These are phyloP conservation scores for Cryptoleucopteryx plumbea DNA, from an alignment of 2,113 vertebrate genomes.

Conservation along the genomic window DNA sequence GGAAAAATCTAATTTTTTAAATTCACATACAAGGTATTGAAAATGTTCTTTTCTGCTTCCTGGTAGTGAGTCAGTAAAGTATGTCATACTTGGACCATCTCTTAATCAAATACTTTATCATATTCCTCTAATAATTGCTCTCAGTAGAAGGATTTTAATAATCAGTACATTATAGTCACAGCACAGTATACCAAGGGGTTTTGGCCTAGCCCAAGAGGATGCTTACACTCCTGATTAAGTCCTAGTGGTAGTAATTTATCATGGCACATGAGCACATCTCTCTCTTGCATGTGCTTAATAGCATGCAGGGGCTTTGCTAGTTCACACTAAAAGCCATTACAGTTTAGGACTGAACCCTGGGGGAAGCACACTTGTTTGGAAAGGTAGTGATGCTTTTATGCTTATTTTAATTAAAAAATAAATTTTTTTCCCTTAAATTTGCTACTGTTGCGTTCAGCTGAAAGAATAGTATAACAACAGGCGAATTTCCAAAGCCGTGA, in stretches of 20 bases:
- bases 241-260: neutral
- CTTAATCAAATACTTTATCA: neutral
- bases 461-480: neutral
- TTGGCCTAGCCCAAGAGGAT: neutral
- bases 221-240: neutral
- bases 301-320: neutral
- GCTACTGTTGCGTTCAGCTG: neutral
- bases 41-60: neutral
- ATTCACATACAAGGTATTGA: neutral
- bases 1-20: neutral
- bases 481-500: neutral
- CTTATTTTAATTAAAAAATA: neutral
- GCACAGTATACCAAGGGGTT: neutral
- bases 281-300: neutral
- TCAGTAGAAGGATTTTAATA: neutral
- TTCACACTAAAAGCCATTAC: neutral
- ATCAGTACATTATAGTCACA: neutral
- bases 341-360: neutral
- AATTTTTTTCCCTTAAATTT: neutral
- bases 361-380: neutral
- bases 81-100: neutral
- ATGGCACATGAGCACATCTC: neutral
- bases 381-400: neutral
- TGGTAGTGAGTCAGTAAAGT: neutral
- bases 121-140: neutral